Base-by-base conservation (phyloP, 2,113 vertebrate genomes). In the Sebastes schlegelii region DNA sequence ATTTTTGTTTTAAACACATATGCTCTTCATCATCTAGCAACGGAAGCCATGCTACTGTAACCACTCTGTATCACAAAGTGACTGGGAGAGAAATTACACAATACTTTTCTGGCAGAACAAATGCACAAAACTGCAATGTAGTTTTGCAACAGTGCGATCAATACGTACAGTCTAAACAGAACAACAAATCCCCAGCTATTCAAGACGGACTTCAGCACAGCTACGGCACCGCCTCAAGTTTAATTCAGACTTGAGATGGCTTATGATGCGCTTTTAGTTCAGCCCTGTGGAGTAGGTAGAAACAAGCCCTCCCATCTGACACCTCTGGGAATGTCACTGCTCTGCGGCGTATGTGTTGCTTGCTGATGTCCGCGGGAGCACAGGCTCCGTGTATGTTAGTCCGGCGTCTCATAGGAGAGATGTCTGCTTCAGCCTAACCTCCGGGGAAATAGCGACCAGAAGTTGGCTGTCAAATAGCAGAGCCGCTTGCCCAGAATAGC, bases 381-480 rank as follows among this genome's bases (percentile, higher is more conserved):
- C 83, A 79, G 81, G 63, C 88, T 78, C 70, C 72, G 82, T 76
- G 82, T 76, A 78, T 79, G 83, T 91, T 88, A 80, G 75, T 55
- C 73, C 49, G 34, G 63, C 6, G 23, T 90, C 79, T 87, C 83
- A 67, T 63, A 67, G 89, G 82, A 90, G 65, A 89, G 80, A 93
- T 83, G 83, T 88, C 82, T 81, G 76, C 80, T 88, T 83, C 66
- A 86, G 82, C 74, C 48, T 77, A 87, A 87, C 84, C 90, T 87
- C 91, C 6, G 46, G 89, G 92, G 91, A 90, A 88, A 91, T 68
- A 79, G 91, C 12, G 73, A 91, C 88, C 88, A 91, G 85, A 93
- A 91, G 90, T 85, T 90, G 86, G 84, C 93, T 91, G 92, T 93
- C 91, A 91, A 80, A 90, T 69, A 86, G 67, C 66, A 43, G 64